Evolutionary conservation across 2,113 vertebrate species (phyloP), one percentile per base, ranked within the genome.

Genomic region (Salvelinus fontinalis): DNA sequence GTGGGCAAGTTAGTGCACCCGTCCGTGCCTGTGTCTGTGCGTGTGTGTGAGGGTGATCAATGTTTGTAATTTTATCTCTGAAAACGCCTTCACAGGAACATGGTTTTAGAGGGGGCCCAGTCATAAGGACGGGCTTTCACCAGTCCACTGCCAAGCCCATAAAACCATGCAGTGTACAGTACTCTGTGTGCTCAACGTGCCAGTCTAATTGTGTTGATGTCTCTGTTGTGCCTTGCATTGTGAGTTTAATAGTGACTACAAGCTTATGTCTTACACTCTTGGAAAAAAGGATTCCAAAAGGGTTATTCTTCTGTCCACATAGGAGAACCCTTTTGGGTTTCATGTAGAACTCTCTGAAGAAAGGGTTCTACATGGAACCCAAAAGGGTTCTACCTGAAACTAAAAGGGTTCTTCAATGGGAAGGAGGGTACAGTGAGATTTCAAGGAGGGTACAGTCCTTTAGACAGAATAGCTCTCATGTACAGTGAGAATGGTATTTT

Each of bases 161-260:
- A 83, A 89, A 22, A 83, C 14, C 16, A 60, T 18, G 57, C 57
- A 4, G 57, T 12, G 48, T 14, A 49, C 48, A 49, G 48, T 54
- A 31, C 29, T 31, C 29, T 31, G 29, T 4, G 29, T 31, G 24
- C 34, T 79, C 62, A 85, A 87, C 79, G 57, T 79, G 74, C 57
- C 48, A 14, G 51, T 79, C 74, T 83, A 83, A 88, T 78, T 85
- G 77, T 62, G 76, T 78, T 59, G 39, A 79, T 84, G 79, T 67
- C 75, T 79, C 72, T 79, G 73, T 80, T 67, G 75, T 71, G 73
- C 12, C 1, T 59, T 22, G 67, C 64, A 70, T 76, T 70, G 57
- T 72, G 76, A 79, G 81, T 26, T 66, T 39, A 62, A 85, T 22
- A 5, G 48, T 54, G 29, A 68, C 26, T 68, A 67, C 39, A 44